Evolutionary conservation across 2,888 invertebrate genomes (phyloP), one percentile per base, ranked within the genome.

Genomic region (Poecilobothrus nobilitatus): DNA sequence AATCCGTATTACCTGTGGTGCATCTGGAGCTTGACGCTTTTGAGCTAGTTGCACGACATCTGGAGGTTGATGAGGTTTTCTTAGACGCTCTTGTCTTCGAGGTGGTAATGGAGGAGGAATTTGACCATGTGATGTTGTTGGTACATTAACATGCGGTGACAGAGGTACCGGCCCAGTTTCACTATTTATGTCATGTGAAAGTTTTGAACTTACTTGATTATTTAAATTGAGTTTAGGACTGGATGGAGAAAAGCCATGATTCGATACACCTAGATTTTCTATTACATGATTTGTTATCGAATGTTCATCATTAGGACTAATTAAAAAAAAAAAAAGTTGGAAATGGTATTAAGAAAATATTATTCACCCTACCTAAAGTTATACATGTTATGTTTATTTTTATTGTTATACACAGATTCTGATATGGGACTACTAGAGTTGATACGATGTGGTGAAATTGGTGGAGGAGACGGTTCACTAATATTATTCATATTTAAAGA

Each of bases 1-100:
- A 62, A 20, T 7, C 27, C 62, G 5, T 72, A 73, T 76, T 75
- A 82, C 81, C 71, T 76, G 78, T n/a, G 90, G 89, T 67, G 89
- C 88, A 77, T 88, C 88, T 69, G 86, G 87, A 68, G 87, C 87
- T 80, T 87, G 88, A 74, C 85, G 84, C 71, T 80, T 80, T 74
- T 83, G 81, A 53, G 81, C 80, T 73, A 78, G 74, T 70, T 79
- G 78, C 21, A 77, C 76, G 1, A 72, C 72, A 22, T 73, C 71
- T 20, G 70, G 71, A 3, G 20, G 34, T 65, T 20, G 15, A 68
- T 78, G 77, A 70, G 76, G 18, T 53, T 53, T 53, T 2, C 53
- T 9, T n/a, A 53, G 15, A 53, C 78, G 77, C 68, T 81, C 80
- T 66, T 78, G 79, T 65, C 80, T 76, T 12, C 79, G 74, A 7